These are phyloP conservation scores for Drosophila ercepeae DNA, from an alignment of 1,140 invertebrate species.

Conservation along the genomic window DNA sequence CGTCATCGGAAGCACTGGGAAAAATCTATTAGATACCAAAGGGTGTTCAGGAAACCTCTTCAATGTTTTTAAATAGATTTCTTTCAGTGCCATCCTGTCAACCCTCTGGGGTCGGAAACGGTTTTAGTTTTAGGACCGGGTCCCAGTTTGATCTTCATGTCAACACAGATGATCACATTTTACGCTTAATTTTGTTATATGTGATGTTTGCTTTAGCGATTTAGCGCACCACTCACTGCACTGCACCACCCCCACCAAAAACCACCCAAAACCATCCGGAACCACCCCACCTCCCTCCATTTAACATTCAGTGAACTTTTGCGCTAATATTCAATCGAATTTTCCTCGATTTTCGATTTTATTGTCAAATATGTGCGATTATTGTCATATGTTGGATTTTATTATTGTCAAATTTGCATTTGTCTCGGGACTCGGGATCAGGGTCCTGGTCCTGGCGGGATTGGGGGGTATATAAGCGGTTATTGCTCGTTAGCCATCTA, in stretches of 20 bases:
- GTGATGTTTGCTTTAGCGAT: slow-evolving; percentile 71
- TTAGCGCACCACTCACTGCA: slow-evolving; percentile 36
- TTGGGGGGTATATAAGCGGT: slow-evolving; percentile 29
- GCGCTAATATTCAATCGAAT: slow-evolving; percentile 53
- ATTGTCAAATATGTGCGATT: slow-evolving; percentile 80
- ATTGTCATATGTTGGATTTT: slow-evolving; percentile 80
- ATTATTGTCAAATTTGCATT: slow-evolving; percentile 79
- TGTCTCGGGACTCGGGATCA: slow-evolving; percentile 16
- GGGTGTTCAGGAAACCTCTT: too few relatives aligned
- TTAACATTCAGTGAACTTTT: slow-evolving; percentile 30
- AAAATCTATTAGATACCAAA: neutral
- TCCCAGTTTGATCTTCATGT: slow-evolving; percentile 77
- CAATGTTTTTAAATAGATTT: too few relatives aligned
- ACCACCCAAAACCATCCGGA: too few relatives aligned
- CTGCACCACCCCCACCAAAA: neutral
- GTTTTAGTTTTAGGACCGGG: slow-evolving; percentile 12
- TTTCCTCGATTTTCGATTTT: slow-evolving; percentile 66
- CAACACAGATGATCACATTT: slow-evolving; percentile 84
- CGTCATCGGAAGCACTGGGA: slow-evolving; percentile 24
- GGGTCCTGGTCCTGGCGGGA: neutral
- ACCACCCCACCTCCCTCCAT: neutral
- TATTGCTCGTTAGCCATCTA: slow-evolving; percentile 65
- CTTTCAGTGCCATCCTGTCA: slow-evolving; percentile 5
- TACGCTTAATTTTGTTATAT: slow-evolving; percentile 76
- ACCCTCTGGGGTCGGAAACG: slow-evolving; percentile 19